Base-by-base conservation (phyloP, 2,797 vertebrate genomes). In the Gephyroberyx darwinii region DNA sequence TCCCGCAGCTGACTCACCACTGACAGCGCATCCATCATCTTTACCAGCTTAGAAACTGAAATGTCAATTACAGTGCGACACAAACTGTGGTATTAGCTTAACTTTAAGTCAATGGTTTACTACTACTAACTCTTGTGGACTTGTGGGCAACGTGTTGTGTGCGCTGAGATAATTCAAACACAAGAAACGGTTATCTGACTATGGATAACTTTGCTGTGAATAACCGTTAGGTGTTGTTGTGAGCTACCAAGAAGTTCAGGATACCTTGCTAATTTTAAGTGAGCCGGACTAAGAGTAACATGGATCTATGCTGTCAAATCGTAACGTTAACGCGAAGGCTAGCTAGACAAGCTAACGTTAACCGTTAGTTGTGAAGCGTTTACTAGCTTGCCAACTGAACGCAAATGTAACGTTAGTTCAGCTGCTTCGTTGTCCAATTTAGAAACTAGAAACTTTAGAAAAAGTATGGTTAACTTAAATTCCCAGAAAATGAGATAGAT, bases 1-100 rank as follows among this genome's bases (percentile, higher is more conserved):
- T 94, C 90, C 81, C 91, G 86, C 43, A 95, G 84, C 72, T 94
- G 94, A 61, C 85, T 89, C 68, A 95, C 92, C 59, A 95, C 92
- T 5, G 93, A 90, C 78, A 94, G 64, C 0, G 93, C 91, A 48
- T 95, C 92, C 92, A 93, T 93, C 90, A 90, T 91, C 16, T 75
- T 62, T 54, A 20, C 7, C 37, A 60, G 39, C 39, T 41, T 9
- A 41, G 16, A 47, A n/a, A 47, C 17, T 47, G 14, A 47, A 47
- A 47, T 47, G 10, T 43, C 41, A 16, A 43, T 12, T 1, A 17
- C 4, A 16, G 3, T n/a, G 13, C 17, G 14, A 47, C 16, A 16
- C 7, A n/a, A 47, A 47, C 16, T 47, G 45, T 47, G 5, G 45
- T 16, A 47, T 47, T 47, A 47, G 17, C 45, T 16, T 47, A 47